Evolutionary conservation across 2,797 vertebrate genomes (phyloP).

Genomic region (Ptychobarbus kaznakovi): DNA sequence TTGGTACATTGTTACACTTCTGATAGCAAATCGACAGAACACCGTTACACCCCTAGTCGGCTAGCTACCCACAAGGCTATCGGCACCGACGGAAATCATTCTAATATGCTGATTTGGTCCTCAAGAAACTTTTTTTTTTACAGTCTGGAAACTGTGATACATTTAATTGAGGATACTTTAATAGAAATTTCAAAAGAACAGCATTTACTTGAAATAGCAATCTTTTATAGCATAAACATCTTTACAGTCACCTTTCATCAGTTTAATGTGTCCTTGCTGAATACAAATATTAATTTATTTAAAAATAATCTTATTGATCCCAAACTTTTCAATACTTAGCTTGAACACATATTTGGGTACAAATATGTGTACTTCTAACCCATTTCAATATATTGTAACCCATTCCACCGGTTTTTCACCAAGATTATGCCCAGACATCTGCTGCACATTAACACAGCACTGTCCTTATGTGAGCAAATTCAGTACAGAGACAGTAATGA

Average conservation of each 20-base stretch:
- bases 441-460: background rate
- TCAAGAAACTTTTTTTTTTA: too few relatives aligned
- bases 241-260: background rate
- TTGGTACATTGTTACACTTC: too few relatives aligned
- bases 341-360: background rate
- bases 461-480: conserved; percentile 43
- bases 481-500: conserved; percentile 45
- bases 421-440: conserved; percentile 23
- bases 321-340: background rate
- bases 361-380: background rate
- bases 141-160: background rate
- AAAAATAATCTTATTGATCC: background rate
- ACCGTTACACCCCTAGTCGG: too few relatives aligned
- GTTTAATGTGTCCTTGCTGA: background rate
- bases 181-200: background rate
- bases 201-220: background rate
- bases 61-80: too few relatives aligned
- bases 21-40: too few relatives aligned
- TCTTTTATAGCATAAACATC: background rate
- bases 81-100: too few relatives aligned
- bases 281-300: background rate
- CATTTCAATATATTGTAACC: background rate
- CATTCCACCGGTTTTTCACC: background rate
- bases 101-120: too few relatives aligned
- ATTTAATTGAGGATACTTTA: background rate